Conservation (phyloP, 2,113 vertebrate genomes). For the Sander lucioperca region DNA sequence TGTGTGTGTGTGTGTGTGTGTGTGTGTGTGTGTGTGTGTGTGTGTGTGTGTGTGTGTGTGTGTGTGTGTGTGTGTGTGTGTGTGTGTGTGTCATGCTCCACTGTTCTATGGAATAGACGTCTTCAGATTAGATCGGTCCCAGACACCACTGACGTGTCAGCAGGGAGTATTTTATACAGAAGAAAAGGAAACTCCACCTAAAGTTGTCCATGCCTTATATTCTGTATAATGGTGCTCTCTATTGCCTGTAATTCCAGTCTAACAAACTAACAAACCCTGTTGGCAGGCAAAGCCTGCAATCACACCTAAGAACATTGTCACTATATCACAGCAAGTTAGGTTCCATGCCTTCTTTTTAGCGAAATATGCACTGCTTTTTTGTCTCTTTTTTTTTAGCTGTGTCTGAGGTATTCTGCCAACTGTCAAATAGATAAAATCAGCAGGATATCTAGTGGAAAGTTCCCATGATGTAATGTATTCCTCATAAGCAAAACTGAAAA, state of each 20-base stretch:
- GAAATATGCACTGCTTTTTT: slow-evolving; percentile 49
- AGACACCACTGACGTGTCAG: slow-evolving; percentile 50
- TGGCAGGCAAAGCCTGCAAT: slow-evolving; percentile 72
- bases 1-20: background rate
- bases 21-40: background rate
- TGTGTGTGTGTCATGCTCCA: background rate
- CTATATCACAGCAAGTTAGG: slow-evolving; percentile 60
- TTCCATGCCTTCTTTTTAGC: slow-evolving; percentile 46
- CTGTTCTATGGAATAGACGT: background rate
- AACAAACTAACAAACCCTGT: slow-evolving; percentile 72
- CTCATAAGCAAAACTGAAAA: slow-evolving; percentile 5
- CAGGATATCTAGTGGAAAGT: slow-evolving; percentile 9
- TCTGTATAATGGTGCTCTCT: slow-evolving; percentile 49
- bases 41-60: background rate
- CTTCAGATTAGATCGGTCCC: slow-evolving; percentile 43
- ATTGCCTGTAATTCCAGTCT: slow-evolving; percentile 66
- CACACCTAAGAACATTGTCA: slow-evolving; percentile 67
- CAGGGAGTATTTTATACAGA: slow-evolving; percentile 50
- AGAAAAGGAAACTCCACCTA: slow-evolving; percentile 76
- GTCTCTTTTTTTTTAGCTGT: slow-evolving; percentile 21
- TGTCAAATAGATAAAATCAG: slow-evolving; percentile 22
- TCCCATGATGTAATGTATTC: slow-evolving; percentile 12
- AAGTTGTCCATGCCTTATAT: slow-evolving; percentile 44
- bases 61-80: background rate
- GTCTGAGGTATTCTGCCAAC: slow-evolving; percentile 46